A percentile compares a stretch with the other conserved stretches of the same genome.
Conservation (phyloP, 2,797 vertebrate species). For the Girardinus metallicus region DNA sequence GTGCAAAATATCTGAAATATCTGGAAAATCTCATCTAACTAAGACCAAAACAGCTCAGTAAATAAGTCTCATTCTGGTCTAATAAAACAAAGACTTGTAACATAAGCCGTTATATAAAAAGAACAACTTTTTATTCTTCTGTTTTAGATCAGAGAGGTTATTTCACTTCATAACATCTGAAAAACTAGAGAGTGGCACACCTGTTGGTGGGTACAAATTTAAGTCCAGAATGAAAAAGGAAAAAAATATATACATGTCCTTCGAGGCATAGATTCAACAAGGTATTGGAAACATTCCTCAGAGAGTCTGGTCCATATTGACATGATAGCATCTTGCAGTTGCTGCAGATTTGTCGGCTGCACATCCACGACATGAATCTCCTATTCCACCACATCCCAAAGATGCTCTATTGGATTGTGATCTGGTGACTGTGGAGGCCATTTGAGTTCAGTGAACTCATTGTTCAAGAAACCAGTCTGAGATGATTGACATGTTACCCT, state of each 20-base stretch:
- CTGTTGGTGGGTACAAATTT: neutral
- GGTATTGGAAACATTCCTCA: no score
- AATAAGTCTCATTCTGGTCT: conserved; percentile 35
- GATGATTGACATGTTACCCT: conserved; percentile 6
- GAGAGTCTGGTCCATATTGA: conserved; percentile 8
- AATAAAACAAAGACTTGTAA: conserved; percentile 25
- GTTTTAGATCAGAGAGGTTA: neutral
- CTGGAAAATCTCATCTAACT: conserved; percentile 40
- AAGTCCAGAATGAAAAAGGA: no score
- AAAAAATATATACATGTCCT: no score
- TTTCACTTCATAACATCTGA: neutral
- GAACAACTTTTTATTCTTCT: conserved; percentile 2
- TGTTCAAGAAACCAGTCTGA: neutral
- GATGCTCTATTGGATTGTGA: no score
- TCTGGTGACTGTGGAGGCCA: no score
- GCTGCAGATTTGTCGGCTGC: conserved; percentile 48
- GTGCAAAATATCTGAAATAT: conserved; percentile 21
- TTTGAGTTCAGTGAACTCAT: no score
- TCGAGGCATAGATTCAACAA: no score
- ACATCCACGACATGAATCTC: conserved; percentile 30
- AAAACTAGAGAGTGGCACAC: neutral
- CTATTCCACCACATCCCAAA: conserved; percentile 33
- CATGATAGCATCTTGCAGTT: conserved; percentile 12
- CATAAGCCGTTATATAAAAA: neutral
- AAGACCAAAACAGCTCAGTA: conserved; percentile 29